Evolutionary conservation across 2,113 vertebrate species (phyloP), one percentile per base, ranked within the genome.

Genomic region (Toxostoma redivivum): DNA sequence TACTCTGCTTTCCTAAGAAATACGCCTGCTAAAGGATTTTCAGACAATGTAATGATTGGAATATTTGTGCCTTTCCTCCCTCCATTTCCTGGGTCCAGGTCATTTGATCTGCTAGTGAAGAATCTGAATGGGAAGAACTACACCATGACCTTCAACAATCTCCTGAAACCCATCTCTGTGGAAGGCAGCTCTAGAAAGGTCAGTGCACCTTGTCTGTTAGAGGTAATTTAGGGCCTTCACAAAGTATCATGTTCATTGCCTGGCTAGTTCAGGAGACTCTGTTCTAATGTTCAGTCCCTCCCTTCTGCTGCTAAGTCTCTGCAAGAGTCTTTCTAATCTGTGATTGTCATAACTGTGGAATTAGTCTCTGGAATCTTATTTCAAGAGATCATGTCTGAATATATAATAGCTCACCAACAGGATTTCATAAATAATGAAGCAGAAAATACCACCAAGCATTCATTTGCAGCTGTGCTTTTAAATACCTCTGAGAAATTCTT

Each of bases 91-190:
- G 54, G 7, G 88, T 95, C 53, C 94, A 99, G 99, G 95, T 99
- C 99, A 11, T 99, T 99, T 86, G 98, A 98, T 95, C 96, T 99
- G 60, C 92, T 99, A n/a, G 98, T 99, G 53, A 99, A 99, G 96
- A 98, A 99, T 76, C 97, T 99, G 45, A 98, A 98, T 88, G 99
- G 98, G 33, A 99, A 99, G 97, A 99, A 98, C 94, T 98, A 99
- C 77, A 98, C 99, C 92, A 99, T 99, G 99, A 98, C 97, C 12
- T 96, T 99, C 84, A 99, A 99, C 94, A 99, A 99, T 89, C 98
- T 99, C 27, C 97, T 99, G 82, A 98, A 97, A 81, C 98, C 98
- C 51, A 99, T 99, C 58, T 98, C 98, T 92, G 98, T 98, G 86
- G 98, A 99, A 94, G 98, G 98, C 81, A 99, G 99, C 98, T 98